Conservation (phyloP, 2,113 vertebrate genomes). For the Sylvilagus bachmani region DNA sequence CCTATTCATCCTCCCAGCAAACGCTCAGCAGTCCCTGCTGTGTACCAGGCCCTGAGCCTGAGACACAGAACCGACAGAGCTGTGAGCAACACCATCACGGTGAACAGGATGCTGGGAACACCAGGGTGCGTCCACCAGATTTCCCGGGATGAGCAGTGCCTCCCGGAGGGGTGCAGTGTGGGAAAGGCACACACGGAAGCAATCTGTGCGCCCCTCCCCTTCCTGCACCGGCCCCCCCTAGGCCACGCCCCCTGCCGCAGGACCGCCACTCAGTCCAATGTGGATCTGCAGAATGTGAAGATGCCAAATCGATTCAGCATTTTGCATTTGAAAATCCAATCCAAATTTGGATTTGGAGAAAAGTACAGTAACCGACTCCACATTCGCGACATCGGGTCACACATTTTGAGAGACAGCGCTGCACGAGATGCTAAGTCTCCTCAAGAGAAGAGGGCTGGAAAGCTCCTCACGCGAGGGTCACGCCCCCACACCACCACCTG, state of each 20-base stretch:
- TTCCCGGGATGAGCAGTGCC: not conserved
- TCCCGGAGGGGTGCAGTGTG: not conserved
- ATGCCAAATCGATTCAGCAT: not conserved
- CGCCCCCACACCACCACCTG: slow-evolving; percentile 40
- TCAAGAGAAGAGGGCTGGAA: slow-evolving; percentile 53
- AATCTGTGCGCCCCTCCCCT: not conserved
- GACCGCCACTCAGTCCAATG: not conserved
- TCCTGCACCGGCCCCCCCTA: not conserved
- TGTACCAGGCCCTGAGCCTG: not conserved
- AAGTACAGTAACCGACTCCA: slow-evolving; percentile 44
- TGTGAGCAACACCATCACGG: not conserved
- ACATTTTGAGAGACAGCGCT: slow-evolving; percentile 51
- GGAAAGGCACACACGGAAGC: not conserved
- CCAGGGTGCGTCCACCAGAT: not conserved
- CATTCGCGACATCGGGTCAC: slow-evolving; percentile 50
- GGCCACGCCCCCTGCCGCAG: not conserved
- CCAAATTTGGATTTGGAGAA: slow-evolving; percentile 47
- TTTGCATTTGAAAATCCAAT: slow-evolving; percentile 42
- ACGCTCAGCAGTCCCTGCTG: not conserved
- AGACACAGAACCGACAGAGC: not conserved
- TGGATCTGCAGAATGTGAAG: slow-evolving; percentile 1
- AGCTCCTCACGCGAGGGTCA: slow-evolving; percentile 53
- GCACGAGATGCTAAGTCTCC: slow-evolving; percentile 51
- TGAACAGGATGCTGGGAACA: not conserved
- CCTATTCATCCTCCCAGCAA: not conserved